A percentile compares a stretch with the other conserved stretches of the same genome.
Conservation (phyloP, 1,140 invertebrate species). For the Drosophila punjabiensis region DNA sequence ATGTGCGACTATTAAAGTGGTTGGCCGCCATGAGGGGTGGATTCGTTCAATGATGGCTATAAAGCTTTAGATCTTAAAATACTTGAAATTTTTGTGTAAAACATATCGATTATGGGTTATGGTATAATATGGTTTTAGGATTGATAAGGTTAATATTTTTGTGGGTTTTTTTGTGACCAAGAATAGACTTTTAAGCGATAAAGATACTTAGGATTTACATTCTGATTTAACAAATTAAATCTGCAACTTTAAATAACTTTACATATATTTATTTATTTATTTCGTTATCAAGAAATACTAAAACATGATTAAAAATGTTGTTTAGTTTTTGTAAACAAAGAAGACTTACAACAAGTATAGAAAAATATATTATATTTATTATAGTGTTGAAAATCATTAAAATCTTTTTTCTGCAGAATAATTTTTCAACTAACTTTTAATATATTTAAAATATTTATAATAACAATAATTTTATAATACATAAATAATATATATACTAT, state of each 20-base stretch:
- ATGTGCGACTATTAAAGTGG: slow-evolving; percentile 21
- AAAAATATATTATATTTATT: no score
- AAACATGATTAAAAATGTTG: no score
- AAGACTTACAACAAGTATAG: no score
- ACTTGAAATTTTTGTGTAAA: neutral
- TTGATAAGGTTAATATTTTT: neutral
- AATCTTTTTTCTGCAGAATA: neutral
- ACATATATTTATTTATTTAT: neutral
- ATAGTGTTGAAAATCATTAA: no score
- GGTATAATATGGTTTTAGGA: neutral
- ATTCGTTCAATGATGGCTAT: slow-evolving; percentile 7
- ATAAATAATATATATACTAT: neutral
- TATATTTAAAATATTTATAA: neutral
- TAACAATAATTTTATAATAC: neutral
- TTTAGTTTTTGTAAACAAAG: no score
- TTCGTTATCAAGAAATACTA: no score
- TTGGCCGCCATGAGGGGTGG: slow-evolving; percentile 13
- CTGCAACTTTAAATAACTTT: neutral
- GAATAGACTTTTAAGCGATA: neutral
- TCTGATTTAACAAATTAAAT: neutral
- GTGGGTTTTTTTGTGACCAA: neutral
- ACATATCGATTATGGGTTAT: neutral
- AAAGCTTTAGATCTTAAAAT: neutral
- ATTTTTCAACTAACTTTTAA: neutral
- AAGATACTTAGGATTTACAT: accelerated